Conservation (phyloP, 2,113 vertebrate species). For the Thryonomys swinderianus region DNA sequence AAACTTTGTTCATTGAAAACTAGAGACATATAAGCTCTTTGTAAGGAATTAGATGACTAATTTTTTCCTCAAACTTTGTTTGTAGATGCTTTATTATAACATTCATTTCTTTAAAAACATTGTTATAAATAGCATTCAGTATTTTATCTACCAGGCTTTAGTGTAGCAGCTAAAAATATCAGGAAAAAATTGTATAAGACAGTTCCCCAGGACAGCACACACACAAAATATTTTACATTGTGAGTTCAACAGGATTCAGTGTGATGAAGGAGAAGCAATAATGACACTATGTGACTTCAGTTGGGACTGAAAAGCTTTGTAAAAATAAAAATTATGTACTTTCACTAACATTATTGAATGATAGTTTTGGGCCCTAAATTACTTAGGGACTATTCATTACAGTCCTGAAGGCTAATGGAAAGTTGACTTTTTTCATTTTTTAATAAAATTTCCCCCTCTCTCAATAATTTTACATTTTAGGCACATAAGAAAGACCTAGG, state of each 20-base stretch:
- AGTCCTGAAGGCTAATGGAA: background rate
- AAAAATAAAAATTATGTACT: slow-evolving; percentile 5
- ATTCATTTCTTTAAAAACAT: background rate
- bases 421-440: background rate
- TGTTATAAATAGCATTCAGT: slow-evolving; percentile 41
- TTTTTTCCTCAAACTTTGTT: slow-evolving; percentile 48
- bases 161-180: slow-evolving; percentile 10
- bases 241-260: background rate
- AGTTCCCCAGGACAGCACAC: background rate
- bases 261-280: background rate
- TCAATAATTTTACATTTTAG: slow-evolving; percentile 16
- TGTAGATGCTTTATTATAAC: slow-evolving; percentile 37
- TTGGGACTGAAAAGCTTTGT: background rate
- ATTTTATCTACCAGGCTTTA: background rate
- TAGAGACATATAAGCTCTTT: background rate
- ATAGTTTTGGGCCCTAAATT: slow-evolving; percentile 27
- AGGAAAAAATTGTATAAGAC: background rate
- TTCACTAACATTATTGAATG: background rate
- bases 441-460: background rate
- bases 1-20: slow-evolving; percentile 56
- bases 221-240: background rate
- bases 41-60: slow-evolving; percentile 33
- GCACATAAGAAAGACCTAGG: background rate
- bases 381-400: background rate
- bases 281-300: background rate